Conservation (phyloP, 2,888 invertebrate species). For the Leistus spinibarbis region DNA sequence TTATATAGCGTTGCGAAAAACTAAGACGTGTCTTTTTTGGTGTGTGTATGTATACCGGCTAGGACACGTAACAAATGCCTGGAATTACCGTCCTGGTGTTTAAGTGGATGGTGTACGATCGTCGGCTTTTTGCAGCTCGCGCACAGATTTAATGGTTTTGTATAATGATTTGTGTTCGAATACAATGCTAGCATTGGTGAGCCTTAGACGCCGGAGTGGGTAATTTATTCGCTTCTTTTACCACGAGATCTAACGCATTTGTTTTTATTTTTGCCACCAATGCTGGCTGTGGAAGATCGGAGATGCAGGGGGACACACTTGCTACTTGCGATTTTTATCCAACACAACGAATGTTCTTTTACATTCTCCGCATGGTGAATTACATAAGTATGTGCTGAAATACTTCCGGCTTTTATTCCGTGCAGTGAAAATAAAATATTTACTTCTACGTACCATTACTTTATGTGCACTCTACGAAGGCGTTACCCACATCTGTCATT, state of each 20-base stretch:
- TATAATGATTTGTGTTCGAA: slow-evolving; percentile 11
- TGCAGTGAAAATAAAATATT: background rate
- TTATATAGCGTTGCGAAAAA: background rate
- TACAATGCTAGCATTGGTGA: background rate
- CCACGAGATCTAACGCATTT: background rate
- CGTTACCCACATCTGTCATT: too few species aligned
- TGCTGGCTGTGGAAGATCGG: background rate
- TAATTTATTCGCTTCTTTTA: slow-evolving; percentile 13
- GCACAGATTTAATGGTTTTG: slow-evolving; percentile 11
- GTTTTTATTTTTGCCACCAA: slow-evolving; percentile 2
- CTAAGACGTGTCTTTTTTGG: slow-evolving; percentile 4
- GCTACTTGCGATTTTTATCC: background rate
- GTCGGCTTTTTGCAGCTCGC: background rate
- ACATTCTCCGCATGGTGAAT: background rate
- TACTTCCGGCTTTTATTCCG: background rate
- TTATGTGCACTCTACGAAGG: too few species aligned
- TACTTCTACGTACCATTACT: background rate
- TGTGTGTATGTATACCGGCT: background rate
- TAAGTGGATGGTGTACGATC: background rate
- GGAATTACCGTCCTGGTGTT: slow-evolving; percentile 1
- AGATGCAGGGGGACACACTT: background rate
- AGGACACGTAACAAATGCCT: background rate
- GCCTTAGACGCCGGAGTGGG: background rate
- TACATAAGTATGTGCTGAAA: slow-evolving; percentile 3
- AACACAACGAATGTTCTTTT: background rate